Percentiles rank a stretch among this genome's conserved stretches.
These are phyloP conservation scores for Ctenosaura bakeri DNA, from an alignment of 2,797 vertebrate genomes.

Conservation along the genomic window DNA sequence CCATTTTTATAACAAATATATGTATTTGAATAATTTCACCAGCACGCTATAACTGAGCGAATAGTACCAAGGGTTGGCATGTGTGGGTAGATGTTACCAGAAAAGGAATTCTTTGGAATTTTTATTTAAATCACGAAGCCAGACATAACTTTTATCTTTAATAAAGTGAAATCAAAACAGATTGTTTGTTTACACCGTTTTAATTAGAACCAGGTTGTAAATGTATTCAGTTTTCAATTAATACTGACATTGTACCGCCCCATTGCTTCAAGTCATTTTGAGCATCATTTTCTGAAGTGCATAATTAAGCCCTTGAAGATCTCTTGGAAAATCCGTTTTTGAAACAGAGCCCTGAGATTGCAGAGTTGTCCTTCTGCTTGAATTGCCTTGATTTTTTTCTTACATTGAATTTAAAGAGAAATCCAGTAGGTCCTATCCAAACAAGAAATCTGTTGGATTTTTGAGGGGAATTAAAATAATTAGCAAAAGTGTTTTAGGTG, in stretches of 20 bases:
- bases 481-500: not conserved
- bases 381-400: not conserved
- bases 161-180: conserved; percentile 33
- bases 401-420: not conserved
- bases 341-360: not conserved
- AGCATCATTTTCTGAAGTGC: conserved; percentile 27
- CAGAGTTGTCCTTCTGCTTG: not conserved
- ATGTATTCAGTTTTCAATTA: conserved; percentile 34
- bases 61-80: not conserved
- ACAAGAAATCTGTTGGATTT: not conserved
- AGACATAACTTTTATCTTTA: conserved; percentile 18
- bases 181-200: conserved; percentile 36
- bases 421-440: not conserved
- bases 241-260: conserved; percentile 25
- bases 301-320: conserved; percentile 24
- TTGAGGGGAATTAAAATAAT: not conserved
- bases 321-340: conserved; percentile 4
- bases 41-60: not conserved
- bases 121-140: not conserved
- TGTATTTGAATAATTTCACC: conserved; percentile 5
- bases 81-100: not conserved
- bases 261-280: conserved; percentile 19
- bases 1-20: not conserved
- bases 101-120: not conserved
- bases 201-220: conserved; percentile 34